phyloP scores from a whole-genome alignment of 2,113 vertebrate genomes.

The Nansenia antarctica region DNA sequence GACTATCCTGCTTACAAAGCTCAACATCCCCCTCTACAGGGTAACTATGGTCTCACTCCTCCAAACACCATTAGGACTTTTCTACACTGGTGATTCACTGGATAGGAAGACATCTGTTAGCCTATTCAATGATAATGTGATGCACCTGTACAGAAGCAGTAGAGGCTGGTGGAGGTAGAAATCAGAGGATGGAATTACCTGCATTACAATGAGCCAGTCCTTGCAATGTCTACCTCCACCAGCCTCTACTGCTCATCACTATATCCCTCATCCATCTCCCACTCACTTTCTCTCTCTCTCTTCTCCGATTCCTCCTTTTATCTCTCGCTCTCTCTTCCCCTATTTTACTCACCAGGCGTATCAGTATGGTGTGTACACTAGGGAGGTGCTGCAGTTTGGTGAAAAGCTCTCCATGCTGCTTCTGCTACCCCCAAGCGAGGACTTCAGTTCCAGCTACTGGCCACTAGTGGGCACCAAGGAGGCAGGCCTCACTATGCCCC shows the following conservation, averaged over 20 bases:
- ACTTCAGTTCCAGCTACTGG: slow-evolving; percentile 76
- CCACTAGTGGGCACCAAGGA: slow-evolving; percentile 65
- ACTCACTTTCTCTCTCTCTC: background rate
- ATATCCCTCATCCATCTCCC: background rate
- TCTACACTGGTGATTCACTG: no score
- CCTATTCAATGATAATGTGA: background rate
- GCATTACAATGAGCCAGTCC: no score
- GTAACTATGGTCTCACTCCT: slow-evolving; percentile 43
- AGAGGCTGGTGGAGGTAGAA: no score
- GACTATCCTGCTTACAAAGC: slow-evolving; percentile 72
- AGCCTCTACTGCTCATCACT: background rate
- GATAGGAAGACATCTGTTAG: background rate
- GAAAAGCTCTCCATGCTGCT: slow-evolving; percentile 72
- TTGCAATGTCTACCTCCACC: background rate
- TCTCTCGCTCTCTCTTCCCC: background rate
- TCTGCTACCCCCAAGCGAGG: slow-evolving; percentile 77
- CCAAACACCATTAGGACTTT: no score
- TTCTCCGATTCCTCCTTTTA: background rate
- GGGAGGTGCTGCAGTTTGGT: slow-evolving; percentile 75
- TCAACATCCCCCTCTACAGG: slow-evolving; percentile 78
- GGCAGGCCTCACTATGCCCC: slow-evolving; percentile 69
- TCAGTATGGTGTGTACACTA: slow-evolving; percentile 77
- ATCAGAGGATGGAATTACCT: no score
- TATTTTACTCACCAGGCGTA: slow-evolving; percentile 54
- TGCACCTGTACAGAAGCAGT: no score